Evolutionary conservation across 2,888 invertebrate genomes (phyloP).

Genomic region (Tetragonula carbonaria): DNA sequence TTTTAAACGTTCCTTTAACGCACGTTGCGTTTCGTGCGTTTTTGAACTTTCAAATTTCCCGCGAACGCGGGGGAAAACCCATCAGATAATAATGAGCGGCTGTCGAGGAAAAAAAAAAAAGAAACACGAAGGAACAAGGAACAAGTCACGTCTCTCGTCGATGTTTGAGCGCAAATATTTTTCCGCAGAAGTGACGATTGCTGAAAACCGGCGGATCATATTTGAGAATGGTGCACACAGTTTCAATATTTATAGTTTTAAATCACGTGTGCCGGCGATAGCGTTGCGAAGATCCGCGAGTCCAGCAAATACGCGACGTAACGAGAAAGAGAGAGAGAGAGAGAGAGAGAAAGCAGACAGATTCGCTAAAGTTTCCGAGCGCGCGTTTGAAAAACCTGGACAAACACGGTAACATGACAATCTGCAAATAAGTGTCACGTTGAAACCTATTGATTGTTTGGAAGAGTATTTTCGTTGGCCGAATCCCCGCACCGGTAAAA

Average conservation of each 20-base stretch:
- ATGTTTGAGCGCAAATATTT: background rate
- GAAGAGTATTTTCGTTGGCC: slow-evolving; percentile 35
- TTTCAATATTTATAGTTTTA: slow-evolving; percentile 25
- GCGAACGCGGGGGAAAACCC: too few species aligned
- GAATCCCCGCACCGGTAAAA: slow-evolving; percentile 14
- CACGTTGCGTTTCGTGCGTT: too few species aligned
- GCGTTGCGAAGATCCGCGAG: slow-evolving; percentile 17
- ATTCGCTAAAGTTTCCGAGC: background rate
- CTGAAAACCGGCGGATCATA: background rate
- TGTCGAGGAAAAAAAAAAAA: too few species aligned
- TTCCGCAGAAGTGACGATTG: background rate
- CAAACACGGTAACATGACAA: slow-evolving; percentile 13
- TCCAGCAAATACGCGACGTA: background rate
- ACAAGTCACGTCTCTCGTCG: background rate
- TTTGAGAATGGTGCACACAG: slow-evolving; percentile 1
- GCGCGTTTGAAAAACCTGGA: background rate
- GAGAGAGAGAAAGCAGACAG: too few species aligned
- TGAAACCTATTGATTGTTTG: slow-evolving; percentile 31
- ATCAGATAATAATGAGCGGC: background rate
- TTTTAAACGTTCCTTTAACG: too few species aligned
- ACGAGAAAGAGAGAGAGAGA: background rate
- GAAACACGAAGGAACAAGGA: background rate
- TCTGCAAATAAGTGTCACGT: slow-evolving; percentile 18
- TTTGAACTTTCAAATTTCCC: too few species aligned
- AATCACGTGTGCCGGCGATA: background rate